phyloP scores from a whole-genome alignment of 2,797 vertebrate species.

The Heliangelus exortis region DNA sequence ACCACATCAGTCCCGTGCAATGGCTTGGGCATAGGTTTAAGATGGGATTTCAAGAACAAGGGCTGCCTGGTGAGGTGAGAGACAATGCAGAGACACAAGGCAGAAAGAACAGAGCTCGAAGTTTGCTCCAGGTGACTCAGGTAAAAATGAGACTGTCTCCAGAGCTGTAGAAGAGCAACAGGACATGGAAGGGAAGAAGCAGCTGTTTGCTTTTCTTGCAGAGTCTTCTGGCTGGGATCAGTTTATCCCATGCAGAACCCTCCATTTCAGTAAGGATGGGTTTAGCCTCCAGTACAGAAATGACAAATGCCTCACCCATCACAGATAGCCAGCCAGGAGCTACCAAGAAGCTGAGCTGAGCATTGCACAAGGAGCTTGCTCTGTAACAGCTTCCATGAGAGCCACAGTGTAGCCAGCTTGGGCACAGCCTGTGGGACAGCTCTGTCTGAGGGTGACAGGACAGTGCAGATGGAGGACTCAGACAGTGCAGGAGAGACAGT shows the following conservation, averaged over 20 bases:
- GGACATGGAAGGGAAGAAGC: not conserved
- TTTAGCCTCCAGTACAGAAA: not conserved
- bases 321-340: not conserved
- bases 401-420: not conserved
- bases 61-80: not conserved
- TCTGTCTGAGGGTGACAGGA: not conserved
- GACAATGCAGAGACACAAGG: not conserved
- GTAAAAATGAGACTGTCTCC: not conserved
- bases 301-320: accelerated
- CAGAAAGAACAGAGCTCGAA: not conserved
- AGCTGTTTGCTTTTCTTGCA: not conserved
- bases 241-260: not conserved
- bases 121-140: not conserved
- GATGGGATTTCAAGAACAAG: not conserved
- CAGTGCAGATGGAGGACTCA: not conserved
- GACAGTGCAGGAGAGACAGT: not conserved
- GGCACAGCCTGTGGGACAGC: not conserved
- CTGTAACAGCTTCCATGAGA: not conserved
- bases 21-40: not conserved
- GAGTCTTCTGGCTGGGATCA: not conserved
- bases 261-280: not conserved
- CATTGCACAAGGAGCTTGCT: not conserved
- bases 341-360: not conserved
- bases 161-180: not conserved
- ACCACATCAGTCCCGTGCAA: not conserved